A percentile compares a stretch with the other conserved stretches of the same genome.
These are phyloP conservation scores for Oxyura jamaicensis DNA, from an alignment of 2,113 vertebrate genomes.

Conservation along the genomic window DNA sequence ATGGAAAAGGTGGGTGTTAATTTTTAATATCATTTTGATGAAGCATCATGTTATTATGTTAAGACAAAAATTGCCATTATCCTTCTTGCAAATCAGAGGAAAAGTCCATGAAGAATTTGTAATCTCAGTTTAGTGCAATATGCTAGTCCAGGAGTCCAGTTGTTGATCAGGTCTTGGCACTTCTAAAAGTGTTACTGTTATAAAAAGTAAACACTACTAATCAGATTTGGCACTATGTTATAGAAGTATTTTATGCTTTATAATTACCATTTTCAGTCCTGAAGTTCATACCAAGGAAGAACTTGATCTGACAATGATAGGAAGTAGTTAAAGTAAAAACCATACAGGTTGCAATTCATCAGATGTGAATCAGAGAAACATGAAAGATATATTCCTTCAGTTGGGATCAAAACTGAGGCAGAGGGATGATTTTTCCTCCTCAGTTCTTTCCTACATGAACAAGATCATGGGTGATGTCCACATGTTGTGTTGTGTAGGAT, in stretches of 20 bases:
- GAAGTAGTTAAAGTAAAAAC: neutral
- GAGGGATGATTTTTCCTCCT: neutral
- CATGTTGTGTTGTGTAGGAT: neutral
- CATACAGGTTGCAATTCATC: neutral
- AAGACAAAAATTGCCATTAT: neutral
- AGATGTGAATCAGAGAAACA: neutral
- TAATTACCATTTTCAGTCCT: accelerated
- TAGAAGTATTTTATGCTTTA: neutral
- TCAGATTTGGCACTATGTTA: neutral
- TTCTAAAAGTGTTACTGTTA: neutral
- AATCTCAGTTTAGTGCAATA: too few species aligned
- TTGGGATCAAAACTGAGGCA: neutral
- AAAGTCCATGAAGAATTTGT: neutral
- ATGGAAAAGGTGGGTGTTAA: conserved; percentile 19
- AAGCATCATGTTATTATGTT: neutral
- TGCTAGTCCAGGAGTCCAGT: neutral
- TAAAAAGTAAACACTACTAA: neutral
- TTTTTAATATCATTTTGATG: neutral
- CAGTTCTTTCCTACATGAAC: neutral
- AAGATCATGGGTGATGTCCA: neutral
- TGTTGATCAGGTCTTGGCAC: too few species aligned
- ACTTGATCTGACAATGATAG: neutral
- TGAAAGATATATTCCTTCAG: neutral
- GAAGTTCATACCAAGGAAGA: neutral
- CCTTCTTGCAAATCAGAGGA: neutral